phyloP scores from a whole-genome alignment of 2,113 vertebrate genomes.

The Hirundichthys speculiger region DNA sequence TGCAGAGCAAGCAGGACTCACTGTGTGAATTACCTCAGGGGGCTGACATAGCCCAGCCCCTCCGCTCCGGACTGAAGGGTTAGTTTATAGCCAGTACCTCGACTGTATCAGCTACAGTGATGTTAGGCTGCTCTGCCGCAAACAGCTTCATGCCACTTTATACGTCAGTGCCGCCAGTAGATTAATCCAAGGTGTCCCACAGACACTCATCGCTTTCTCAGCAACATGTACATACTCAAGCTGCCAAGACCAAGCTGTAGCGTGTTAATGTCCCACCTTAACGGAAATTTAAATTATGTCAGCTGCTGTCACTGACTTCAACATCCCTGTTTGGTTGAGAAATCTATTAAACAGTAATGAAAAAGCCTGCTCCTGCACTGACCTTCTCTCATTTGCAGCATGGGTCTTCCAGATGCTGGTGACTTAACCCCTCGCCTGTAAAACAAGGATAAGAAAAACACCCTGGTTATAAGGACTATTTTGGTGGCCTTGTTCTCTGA shows the following conservation, averaged over 20 bases:
- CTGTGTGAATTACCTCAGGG: constrained; percentile 71
- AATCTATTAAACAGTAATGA: constrained; percentile 54
- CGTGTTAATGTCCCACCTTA: constrained; percentile 69
- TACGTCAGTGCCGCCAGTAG: constrained; percentile 32
- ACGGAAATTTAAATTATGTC: constrained; percentile 54
- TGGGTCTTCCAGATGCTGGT: constrained; percentile 67
- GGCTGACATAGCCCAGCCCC: constrained; percentile 55
- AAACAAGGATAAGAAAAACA: constrained; percentile 76
- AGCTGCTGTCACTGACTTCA: constrained; percentile 43
- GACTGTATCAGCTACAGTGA: constrained; percentile 63
- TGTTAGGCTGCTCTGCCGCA: constrained; percentile 58
- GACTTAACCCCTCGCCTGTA: constrained; percentile 76
- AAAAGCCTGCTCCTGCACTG: constrained; percentile 55
- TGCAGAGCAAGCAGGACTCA: constrained; percentile 62
- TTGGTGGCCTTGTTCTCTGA: constrained; percentile 72
- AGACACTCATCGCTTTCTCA: constrained; percentile 46
- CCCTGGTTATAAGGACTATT: constrained; percentile 68
- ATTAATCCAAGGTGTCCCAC: constrained; percentile 46
- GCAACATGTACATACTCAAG: constrained; percentile 17
- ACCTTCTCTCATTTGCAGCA: constrained; percentile 60
- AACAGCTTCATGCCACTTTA: constrained; percentile 50
- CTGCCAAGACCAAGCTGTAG: constrained; percentile 53
- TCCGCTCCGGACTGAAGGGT: constrained; percentile 39
- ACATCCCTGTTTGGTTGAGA: constrained; percentile 39
- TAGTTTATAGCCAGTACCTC: constrained; percentile 50